Evolutionary conservation across 2,797 vertebrate genomes (phyloP).

Genomic region (Hippopotamyrus pictus): DNA sequence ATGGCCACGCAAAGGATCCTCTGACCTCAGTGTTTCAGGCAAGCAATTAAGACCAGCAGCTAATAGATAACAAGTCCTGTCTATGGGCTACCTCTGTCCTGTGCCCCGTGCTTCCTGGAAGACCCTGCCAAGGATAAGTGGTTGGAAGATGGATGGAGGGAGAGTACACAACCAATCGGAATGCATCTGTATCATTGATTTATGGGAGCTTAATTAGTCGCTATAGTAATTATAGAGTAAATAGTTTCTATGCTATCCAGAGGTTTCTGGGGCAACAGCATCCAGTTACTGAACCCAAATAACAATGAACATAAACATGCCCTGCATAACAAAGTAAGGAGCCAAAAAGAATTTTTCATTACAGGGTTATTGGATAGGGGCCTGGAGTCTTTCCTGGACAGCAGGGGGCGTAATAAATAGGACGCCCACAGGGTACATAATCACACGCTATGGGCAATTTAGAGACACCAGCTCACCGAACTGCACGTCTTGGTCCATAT

Average conservation of each 20-base stretch:
- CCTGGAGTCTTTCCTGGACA: not conserved
- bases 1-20: not conserved
- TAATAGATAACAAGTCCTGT: not conserved
- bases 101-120: not conserved
- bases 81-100: not conserved
- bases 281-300: not conserved
- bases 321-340: not conserved
- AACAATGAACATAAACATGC: not conserved
- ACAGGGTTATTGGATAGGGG: not conserved
- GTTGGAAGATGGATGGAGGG: not conserved
- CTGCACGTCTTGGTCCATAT: not conserved
- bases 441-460: not conserved
- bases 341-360: not conserved
- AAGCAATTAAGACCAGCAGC: not conserved
- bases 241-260: not conserved
- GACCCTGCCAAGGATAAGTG: not conserved
- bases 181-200: not conserved
- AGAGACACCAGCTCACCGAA: not conserved
- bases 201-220: not conserved
- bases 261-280: not conserved
- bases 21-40: not conserved
- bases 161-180: not conserved
- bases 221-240: not conserved
- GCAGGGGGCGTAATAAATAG: not conserved
- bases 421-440: not conserved